These are phyloP conservation scores for Steinernema khuongi DNA, from an alignment of 1,140 invertebrate species.

Conservation along the genomic window DNA sequence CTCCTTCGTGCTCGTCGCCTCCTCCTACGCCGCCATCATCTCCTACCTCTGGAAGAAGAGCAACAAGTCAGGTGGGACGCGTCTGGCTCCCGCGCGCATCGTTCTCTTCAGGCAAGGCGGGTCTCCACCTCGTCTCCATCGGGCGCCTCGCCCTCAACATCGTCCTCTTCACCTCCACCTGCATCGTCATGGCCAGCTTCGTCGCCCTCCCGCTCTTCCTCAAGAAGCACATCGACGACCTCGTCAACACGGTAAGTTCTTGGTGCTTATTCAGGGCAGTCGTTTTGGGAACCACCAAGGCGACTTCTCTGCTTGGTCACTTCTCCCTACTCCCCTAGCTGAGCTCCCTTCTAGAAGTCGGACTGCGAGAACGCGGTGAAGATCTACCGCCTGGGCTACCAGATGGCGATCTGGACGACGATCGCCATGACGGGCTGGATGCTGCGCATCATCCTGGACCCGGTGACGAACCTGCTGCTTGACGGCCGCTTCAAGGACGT, in stretches of 20 bases:
- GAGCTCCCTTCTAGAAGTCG: neutral
- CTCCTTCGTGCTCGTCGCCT: constrained; percentile 35
- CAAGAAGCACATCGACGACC: constrained; percentile 36
- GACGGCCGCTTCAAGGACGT: constrained; percentile 40
- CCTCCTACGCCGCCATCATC: constrained; percentile 38
- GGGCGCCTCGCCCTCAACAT: constrained; percentile 37
- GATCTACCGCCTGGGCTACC: constrained; percentile 35
- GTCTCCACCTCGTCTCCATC: constrained; percentile 33
- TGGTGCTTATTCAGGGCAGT: neutral
- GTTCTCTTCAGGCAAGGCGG: constrained; percentile 28
- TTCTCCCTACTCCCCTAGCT: neutral
- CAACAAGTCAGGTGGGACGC: constrained; percentile 21
- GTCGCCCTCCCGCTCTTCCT: constrained; percentile 38
- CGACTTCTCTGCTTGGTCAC: neutral
- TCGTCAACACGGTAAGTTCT: constrained; percentile 27
- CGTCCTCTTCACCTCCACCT: constrained; percentile 33
- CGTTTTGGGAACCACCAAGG: constrained; percentile 19
- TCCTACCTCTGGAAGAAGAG: constrained; percentile 39
- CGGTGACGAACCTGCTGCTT: constrained; percentile 33
- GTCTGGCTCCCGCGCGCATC: constrained; percentile 8
- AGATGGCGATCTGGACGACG: constrained; percentile 42
- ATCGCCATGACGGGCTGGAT: constrained; percentile 41
- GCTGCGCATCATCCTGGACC: constrained; percentile 39
- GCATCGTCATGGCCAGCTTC: constrained; percentile 42
- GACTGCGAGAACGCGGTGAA: constrained; percentile 32